Conservation (phyloP, 2,888 invertebrate species). For the Caenorhabditis sinica region DNA sequence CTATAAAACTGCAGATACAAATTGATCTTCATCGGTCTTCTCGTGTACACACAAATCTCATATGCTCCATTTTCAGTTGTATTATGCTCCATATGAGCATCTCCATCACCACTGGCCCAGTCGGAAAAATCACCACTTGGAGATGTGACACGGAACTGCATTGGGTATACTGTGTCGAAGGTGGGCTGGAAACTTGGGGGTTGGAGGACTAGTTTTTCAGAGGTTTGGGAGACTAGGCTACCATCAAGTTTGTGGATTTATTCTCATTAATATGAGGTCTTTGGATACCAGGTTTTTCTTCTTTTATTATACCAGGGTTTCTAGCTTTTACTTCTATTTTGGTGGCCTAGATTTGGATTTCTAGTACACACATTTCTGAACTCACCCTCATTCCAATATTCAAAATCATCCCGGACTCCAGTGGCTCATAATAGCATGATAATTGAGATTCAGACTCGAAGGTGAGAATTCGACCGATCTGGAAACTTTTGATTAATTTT, state of each 20-base stretch:
- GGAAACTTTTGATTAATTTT: background rate
- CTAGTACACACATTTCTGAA: background rate
- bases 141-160: conserved; percentile 72
- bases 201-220: background rate
- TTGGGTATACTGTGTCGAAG: conserved; percentile 59
- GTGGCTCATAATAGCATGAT: conserved; percentile 68
- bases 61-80: conserved; percentile 72
- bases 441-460: conserved; percentile 60
- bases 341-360: no score
- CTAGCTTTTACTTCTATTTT: no score
- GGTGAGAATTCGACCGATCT: conserved; percentile 57
- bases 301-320: no score
- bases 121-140: conserved; percentile 72
- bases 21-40: conserved; percentile 66
- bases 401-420: conserved; percentile 65
- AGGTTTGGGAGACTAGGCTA: background rate
- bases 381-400: conserved; percentile 68
- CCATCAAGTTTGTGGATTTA: background rate
- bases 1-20: conserved; percentile 68
- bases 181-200: conserved; percentile 55
- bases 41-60: conserved; percentile 72
- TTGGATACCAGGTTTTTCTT: no score
- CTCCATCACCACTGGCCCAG: conserved; percentile 72
- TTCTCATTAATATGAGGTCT: no score
- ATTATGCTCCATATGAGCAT: conserved; percentile 71